Percentiles rank a stretch among this genome's conserved stretches.
Conservation (phyloP, 2,888 invertebrate genomes). For the Cosmia trapezina region DNA sequence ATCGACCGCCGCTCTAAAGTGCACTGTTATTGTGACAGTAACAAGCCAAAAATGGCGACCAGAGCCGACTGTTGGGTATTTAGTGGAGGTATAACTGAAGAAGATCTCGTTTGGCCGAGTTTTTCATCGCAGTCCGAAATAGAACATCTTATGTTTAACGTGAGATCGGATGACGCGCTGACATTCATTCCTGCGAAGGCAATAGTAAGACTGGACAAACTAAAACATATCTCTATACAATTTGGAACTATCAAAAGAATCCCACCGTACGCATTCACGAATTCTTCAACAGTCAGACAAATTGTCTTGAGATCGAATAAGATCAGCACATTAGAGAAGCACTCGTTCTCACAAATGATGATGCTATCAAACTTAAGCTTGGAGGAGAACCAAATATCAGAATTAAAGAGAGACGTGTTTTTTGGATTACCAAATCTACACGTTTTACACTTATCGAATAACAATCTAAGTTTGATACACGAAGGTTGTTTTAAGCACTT, state of each 20-base stretch:
- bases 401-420: constrained; percentile 94
- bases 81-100: constrained; percentile 90
- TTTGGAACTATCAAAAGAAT: constrained; percentile 93
- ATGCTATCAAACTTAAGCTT: constrained; percentile 93
- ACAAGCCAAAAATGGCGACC: constrained; percentile 89
- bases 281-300: constrained; percentile 92
- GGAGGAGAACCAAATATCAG: constrained; percentile 94
- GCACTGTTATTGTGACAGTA: constrained; percentile 88
- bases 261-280: constrained; percentile 94
- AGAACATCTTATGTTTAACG: constrained; percentile 92
- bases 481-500: constrained; percentile 95
- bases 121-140: constrained; percentile 93
- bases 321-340: constrained; percentile 92
- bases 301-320: constrained; percentile 93
- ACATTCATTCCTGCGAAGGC: constrained; percentile 93
- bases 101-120: constrained; percentile 93
- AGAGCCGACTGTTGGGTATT: constrained; percentile 95
- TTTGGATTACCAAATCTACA: constrained; percentile 93
- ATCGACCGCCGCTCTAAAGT: constrained; percentile 86
- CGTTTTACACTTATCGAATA: constrained; percentile 95
- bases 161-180: constrained; percentile 92
- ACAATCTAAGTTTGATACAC: constrained; percentile 95
- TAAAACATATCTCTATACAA: constrained; percentile 93
- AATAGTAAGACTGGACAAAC: constrained; percentile 91
- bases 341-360: constrained; percentile 94